phyloP scores from a whole-genome alignment of 53 echinoderm and acorn worm genomes.

The Antedon mediterranea region DNA sequence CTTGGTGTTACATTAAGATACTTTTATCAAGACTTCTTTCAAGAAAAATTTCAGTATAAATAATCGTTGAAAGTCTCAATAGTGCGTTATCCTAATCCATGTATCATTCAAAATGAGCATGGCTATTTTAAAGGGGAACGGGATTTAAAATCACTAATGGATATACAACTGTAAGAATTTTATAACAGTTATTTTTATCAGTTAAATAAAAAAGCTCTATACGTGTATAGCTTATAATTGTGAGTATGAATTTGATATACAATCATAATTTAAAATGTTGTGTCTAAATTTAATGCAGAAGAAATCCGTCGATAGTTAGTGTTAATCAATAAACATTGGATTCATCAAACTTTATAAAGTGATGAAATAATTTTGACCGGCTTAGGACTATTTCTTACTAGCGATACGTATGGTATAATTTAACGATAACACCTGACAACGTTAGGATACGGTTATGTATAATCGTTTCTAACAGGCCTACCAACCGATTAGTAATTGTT shows the following conservation, averaged over 20 bases:
- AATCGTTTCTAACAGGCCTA: background rate
- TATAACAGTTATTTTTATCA: too few species aligned
- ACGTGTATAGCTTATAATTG: too few species aligned
- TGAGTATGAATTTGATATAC: too few species aligned
- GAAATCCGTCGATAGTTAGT: background rate
- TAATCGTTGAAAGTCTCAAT: background rate
- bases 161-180: too few species aligned
- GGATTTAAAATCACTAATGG: too few species aligned
- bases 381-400: background rate
- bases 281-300: background rate
- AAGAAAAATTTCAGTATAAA: background rate
- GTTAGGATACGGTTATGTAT: background rate
- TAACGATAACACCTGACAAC: background rate
- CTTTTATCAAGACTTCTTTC: background rate
- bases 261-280: too few species aligned
- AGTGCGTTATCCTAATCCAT: too few species aligned
- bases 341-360: background rate
- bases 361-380: background rate
- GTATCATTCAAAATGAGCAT: too few species aligned
- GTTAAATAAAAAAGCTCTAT: too few species aligned
- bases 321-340: background rate
- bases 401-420: too few species aligned
- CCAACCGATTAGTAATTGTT: background rate
- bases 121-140: too few species aligned
- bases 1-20: too few species aligned